These are phyloP conservation scores for Chelon labrosus DNA, from an alignment of 2,797 vertebrate genomes.

Conservation along the genomic window DNA sequence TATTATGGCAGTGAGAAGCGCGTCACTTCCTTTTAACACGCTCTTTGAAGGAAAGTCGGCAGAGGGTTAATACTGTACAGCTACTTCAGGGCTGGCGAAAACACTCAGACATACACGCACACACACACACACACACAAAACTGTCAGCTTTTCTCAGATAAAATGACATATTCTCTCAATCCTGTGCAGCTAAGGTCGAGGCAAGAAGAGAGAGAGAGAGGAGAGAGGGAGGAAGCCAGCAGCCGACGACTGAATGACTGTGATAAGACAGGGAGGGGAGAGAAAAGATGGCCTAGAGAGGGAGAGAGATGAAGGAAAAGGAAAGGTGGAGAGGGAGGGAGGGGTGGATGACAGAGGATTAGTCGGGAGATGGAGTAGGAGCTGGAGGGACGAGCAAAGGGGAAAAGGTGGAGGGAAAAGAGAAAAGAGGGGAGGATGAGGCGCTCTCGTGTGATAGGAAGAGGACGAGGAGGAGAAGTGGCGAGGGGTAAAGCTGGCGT, in stretches of 20 bases:
- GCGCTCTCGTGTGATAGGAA: slow-evolving; percentile 29
- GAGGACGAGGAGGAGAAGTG: slow-evolving; percentile 41
- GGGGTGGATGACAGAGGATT: slow-evolving; percentile 71
- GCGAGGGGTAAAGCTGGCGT: slow-evolving; percentile 60
- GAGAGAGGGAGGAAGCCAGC: slow-evolving; percentile 44
- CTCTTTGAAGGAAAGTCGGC: slow-evolving; percentile 36
- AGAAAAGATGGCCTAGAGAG: slow-evolving; percentile 61
- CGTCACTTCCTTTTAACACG: slow-evolving; percentile 9
- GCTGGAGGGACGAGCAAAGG: slow-evolving; percentile 43
- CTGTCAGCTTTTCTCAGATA: slow-evolving; percentile 46
- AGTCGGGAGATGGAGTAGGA: slow-evolving; percentile 60
- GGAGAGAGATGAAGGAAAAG: slow-evolving; percentile 43
- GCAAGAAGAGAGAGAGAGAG: slow-evolving; percentile 9
- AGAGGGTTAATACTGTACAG: slow-evolving; percentile 55
- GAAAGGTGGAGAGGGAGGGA: slow-evolving; percentile 35
- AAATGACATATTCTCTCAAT: slow-evolving; percentile 54
- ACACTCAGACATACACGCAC: slow-evolving; percentile 1
- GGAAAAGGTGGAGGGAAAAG: slow-evolving; percentile 40
- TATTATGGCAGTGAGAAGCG: slow-evolving; percentile 12
- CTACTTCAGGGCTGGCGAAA: slow-evolving; percentile 10
- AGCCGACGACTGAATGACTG: slow-evolving; percentile 69
- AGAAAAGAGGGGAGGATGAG: not conserved
- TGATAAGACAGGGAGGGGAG: slow-evolving; percentile 67
- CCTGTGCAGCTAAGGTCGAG: slow-evolving; percentile 32
- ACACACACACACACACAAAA: slow-evolving; percentile 22